Conservation (phyloP, 1,140 invertebrate genomes). For the Heterodera carotae region DNA sequence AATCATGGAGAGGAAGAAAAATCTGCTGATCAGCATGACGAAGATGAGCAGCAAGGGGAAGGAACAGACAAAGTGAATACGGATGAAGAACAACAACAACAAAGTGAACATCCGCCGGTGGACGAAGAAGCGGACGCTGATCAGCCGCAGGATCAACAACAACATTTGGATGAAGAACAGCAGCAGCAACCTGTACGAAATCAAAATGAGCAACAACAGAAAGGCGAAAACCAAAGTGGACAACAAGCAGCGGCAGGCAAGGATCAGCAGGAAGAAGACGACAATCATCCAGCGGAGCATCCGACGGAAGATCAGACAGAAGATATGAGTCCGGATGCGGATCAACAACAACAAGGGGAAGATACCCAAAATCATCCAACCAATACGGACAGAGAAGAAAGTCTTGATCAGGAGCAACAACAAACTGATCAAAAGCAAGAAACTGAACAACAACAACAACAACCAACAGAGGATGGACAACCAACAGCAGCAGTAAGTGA, state of each 20-base stretch:
- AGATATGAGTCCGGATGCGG: not conserved
- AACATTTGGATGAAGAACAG: too few relatives aligned
- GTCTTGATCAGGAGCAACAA: too few relatives aligned
- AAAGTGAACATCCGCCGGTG: too few relatives aligned
- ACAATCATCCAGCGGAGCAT: not conserved
- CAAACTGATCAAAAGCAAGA: slow-evolving; percentile 6
- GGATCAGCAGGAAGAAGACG: not conserved
- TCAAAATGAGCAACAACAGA: too few relatives aligned
- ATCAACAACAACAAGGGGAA: not conserved
- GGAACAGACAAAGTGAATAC: too few relatives aligned
- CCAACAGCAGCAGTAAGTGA: not conserved
- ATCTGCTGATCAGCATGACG: too few relatives aligned
- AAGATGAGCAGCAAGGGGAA: too few relatives aligned
- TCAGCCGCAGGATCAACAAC: too few relatives aligned
- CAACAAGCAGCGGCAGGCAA: not conserved
- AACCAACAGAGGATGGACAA: not conserved
- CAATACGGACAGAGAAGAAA: not conserved
- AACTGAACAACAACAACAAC: not conserved
- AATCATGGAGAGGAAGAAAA: too few relatives aligned
- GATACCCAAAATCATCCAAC: not conserved
- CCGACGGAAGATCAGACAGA: not conserved
- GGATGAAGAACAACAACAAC: too few relatives aligned
- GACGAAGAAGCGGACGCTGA: too few relatives aligned
- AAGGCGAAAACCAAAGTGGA: not conserved
- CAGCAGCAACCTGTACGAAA: too few relatives aligned